These are phyloP conservation scores for Diplolepis rosae DNA, from an alignment of 2,888 invertebrate species.

Conservation along the genomic window DNA sequence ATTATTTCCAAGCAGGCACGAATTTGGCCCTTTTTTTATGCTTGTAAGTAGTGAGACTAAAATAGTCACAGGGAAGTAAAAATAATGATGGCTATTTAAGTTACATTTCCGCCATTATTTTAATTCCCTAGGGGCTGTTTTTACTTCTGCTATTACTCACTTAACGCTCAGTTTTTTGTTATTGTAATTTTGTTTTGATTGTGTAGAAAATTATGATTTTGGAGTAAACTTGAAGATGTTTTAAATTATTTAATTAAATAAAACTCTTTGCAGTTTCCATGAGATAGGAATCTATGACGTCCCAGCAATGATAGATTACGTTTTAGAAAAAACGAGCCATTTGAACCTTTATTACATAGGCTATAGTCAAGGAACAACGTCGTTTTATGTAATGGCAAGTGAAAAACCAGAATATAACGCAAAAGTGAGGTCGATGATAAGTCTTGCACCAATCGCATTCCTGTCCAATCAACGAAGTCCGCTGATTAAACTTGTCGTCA, in stretches of 20 bases:
- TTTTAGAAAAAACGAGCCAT: conserved; percentile 73
- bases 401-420: conserved; percentile 70
- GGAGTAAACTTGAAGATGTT: conserved; percentile 16
- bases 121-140: no score
- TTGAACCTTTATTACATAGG: conserved; percentile 76
- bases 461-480: conserved; percentile 69
- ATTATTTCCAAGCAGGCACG: no score
- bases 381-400: conserved; percentile 70
- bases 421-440: conserved; percentile 69
- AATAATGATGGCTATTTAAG: no score
- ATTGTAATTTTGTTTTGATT: no score
- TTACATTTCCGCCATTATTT: no score
- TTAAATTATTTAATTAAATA: conserved; percentile 4
- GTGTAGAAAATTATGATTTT: not conserved
- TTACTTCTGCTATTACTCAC: no score
- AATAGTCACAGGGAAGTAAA: no score
- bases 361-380: conserved; percentile 78
- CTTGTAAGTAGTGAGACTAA: no score
- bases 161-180: no score
- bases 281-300: conserved; percentile 79
- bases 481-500: conserved; percentile 63
- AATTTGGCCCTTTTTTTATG: no score
- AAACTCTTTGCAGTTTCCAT: conserved; percentile 74
- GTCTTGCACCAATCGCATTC: conserved; percentile 72
- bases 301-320: conserved; percentile 78